Percentiles rank a stretch among this genome's conserved stretches.
Conservation (phyloP, 1,140 invertebrate species). For the Zaprionus lachaisei region DNA sequence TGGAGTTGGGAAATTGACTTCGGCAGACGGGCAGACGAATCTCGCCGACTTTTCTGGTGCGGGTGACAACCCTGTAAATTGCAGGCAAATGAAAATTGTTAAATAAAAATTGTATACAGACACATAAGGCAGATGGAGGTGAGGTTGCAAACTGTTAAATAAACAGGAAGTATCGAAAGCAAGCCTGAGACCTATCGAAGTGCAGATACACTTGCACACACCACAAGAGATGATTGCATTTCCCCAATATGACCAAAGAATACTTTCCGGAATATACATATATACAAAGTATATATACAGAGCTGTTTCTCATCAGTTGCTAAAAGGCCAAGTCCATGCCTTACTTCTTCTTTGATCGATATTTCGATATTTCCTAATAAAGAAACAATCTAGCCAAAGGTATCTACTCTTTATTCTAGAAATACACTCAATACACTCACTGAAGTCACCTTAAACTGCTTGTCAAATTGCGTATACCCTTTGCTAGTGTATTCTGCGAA, state of each 20-base stretch:
- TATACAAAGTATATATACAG: no score
- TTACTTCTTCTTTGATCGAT: no score
- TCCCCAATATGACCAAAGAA: no score
- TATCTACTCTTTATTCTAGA: no score
- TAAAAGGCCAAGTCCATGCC: no score
- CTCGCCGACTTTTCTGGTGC: conserved; percentile 14
- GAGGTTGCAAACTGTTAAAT: conserved; percentile 58
- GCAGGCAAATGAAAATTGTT: conserved; percentile 61
- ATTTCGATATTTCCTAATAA: not conserved
- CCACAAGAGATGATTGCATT: not conserved
- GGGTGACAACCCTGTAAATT: conserved; percentile 53
- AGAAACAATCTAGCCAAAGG: no score
- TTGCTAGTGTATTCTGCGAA: not conserved
- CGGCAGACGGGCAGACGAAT: conserved; percentile 8
- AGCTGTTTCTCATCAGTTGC: no score
- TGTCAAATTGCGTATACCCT: not conserved
- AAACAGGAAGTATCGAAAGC: conserved; percentile 32
- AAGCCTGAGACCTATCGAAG: not conserved
- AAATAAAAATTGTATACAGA: conserved; percentile 12
- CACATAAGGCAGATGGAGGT: not conserved
- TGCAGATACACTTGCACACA: not conserved
- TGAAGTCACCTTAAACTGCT: not conserved
- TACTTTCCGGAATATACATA: no score
- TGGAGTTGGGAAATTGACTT: not conserved
- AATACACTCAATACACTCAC: no score